Conservation (phyloP, 2,113 vertebrate genomes). For the Epinephelus fuscoguttatus region DNA sequence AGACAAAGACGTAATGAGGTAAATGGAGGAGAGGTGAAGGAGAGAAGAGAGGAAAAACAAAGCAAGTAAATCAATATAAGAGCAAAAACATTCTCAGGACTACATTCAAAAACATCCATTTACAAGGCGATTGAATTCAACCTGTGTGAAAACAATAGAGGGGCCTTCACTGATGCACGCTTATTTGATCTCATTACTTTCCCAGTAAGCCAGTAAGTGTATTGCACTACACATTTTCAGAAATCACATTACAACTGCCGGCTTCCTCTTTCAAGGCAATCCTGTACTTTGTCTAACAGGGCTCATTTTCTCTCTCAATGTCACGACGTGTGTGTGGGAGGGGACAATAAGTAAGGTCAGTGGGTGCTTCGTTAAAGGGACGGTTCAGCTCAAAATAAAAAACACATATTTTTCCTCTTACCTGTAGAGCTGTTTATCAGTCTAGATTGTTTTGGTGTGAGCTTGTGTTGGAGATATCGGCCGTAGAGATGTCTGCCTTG, state of each 20-base stretch:
- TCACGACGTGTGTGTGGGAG: not conserved
- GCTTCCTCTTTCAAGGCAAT: not conserved
- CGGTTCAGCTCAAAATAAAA: too few relatives aligned
- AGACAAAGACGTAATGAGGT: constrained; percentile 26
- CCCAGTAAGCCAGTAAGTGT: not conserved
- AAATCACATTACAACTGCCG: constrained; percentile 26
- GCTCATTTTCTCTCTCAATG: not conserved
- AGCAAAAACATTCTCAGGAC: not conserved
- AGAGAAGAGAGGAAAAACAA: not conserved
- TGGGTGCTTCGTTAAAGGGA: not conserved
- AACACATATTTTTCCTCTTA: too few relatives aligned
- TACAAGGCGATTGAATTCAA: constrained; percentile 24
- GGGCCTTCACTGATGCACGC: not conserved
- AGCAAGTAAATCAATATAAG: constrained; percentile 6
- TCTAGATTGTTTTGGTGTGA: too few relatives aligned
- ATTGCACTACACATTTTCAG: not conserved
- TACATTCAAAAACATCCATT: constrained; percentile 34
- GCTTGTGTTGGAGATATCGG: too few relatives aligned
- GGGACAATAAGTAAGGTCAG: not conserved
- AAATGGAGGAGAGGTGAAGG: not conserved
- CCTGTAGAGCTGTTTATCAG: too few relatives aligned
- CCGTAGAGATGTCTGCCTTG: too few relatives aligned
- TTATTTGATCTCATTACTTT: constrained; percentile 16
- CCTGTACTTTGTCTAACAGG: not conserved
- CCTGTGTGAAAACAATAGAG: constrained; percentile 30